These are phyloP conservation scores for Scaptomyza parva DNA, from an alignment of 2,888 invertebrate species.

Conservation along the genomic window DNA sequence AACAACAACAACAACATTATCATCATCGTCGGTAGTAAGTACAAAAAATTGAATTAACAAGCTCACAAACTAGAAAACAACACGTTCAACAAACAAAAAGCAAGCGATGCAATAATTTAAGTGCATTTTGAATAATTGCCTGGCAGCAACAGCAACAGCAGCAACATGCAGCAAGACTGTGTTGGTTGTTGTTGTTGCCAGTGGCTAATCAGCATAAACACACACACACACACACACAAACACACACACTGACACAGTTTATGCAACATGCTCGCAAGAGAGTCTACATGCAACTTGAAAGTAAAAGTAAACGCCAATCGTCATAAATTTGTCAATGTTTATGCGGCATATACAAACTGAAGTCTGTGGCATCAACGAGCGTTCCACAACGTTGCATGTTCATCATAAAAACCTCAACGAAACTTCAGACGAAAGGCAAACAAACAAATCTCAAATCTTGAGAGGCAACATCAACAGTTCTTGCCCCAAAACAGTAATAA, in stretches of 20 bases:
- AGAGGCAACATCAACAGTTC: constrained; percentile 9
- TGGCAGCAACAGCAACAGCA: constrained; percentile 33
- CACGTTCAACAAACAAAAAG: constrained; percentile 64
- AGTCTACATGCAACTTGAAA: constrained; percentile 53
- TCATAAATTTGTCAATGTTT: constrained; percentile 63
- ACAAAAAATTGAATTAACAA: constrained; percentile 61
- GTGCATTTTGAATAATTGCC: constrained; percentile 72
- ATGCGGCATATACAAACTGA: constrained; percentile 19
- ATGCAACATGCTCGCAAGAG: constrained; percentile 66
- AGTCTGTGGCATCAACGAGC: constrained; percentile 27
- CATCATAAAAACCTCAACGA: constrained; percentile 28
- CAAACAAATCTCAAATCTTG: constrained; percentile 30
- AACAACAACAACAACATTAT: neutral
- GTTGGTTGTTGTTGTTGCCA: constrained; percentile 32
- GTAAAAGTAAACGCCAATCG: constrained; percentile 51
- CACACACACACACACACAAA: constrained; percentile 22
- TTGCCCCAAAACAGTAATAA: constrained; percentile 4
- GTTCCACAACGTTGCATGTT: constrained; percentile 45
- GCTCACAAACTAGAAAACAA: constrained; percentile 76
- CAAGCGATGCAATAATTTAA: constrained; percentile 65
- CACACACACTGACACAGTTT: constrained; percentile 24
- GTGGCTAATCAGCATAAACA: constrained; percentile 60
- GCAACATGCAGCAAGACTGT: constrained; percentile 42
- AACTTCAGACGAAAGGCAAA: constrained; percentile 23
- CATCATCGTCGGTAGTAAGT: constrained; percentile 12